These are phyloP conservation scores for Elymnias hypermnestra DNA, from an alignment of 1,140 invertebrate genomes.

Conservation along the genomic window DNA sequence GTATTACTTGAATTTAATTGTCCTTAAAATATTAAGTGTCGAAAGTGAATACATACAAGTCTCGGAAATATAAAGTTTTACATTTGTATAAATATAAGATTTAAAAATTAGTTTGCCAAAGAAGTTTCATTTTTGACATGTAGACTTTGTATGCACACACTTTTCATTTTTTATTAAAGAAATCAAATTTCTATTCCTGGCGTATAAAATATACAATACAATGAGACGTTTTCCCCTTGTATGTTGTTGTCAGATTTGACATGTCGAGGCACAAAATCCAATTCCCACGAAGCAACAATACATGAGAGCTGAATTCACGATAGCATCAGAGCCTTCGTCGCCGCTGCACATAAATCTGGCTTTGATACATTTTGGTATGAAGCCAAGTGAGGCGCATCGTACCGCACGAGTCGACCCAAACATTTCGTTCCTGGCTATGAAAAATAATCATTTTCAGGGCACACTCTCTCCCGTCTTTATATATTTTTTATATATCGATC, in stretches of 20 bases:
- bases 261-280: slow-evolving; percentile 35
- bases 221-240: slow-evolving; percentile 4
- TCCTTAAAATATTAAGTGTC: no score
- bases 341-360: slow-evolving; percentile 65
- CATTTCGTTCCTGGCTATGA: slow-evolving; percentile 21
- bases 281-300: slow-evolving; percentile 50
- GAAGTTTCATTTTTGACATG: no score
- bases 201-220: slow-evolving; percentile 6
- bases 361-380: slow-evolving; percentile 71
- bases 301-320: slow-evolving; percentile 38
- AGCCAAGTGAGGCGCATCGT: slow-evolving; percentile 51
- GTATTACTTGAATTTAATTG: no score
- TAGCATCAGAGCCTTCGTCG: slow-evolving; percentile 63
- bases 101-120: no score
- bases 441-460: slow-evolving; percentile 18
- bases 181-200: not conserved
- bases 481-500: not conserved
- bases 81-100: no score
- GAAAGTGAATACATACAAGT: no score
- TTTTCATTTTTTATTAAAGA: no score
- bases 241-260: slow-evolving; percentile 31
- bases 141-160: no score
- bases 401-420: slow-evolving; percentile 15
- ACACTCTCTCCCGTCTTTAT: not conserved
- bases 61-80: no score